Percentiles rank a stretch among this genome's conserved stretches.
phyloP scores from a whole-genome alignment of 2,113 vertebrate species.

The Toxotes chatareus region DNA sequence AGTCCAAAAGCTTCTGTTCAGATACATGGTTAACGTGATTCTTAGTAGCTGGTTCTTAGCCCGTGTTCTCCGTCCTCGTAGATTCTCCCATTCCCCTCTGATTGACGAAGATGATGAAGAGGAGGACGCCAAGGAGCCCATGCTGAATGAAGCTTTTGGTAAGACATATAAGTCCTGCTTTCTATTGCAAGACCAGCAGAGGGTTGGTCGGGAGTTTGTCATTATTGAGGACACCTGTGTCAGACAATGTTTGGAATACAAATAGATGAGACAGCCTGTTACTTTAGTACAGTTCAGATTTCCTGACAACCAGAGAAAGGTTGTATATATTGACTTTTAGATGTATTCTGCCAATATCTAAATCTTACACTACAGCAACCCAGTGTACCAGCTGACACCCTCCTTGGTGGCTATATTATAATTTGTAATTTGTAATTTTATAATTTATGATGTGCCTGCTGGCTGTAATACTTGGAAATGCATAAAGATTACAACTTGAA shows the following conservation, averaged over 20 bases:
- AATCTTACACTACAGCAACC: not conserved
- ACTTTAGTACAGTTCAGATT: not conserved
- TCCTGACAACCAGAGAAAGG: not conserved
- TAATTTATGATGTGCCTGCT: too few relatives aligned
- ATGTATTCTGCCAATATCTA: not conserved
- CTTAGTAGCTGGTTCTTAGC: not conserved
- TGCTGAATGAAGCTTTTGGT: constrained; percentile 98
- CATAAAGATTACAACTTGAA: too few relatives aligned
- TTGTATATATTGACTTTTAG: not conserved
- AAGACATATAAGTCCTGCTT: constrained; percentile 18
- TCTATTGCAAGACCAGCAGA: not conserved
- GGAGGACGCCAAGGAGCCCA: constrained; percentile 95
- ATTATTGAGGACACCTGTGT: not conserved
- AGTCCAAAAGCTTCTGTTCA: not conserved
- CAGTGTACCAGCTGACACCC: not conserved
- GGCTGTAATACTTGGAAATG: too few relatives aligned
- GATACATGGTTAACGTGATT: not conserved
- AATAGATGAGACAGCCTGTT: not conserved
- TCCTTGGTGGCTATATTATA: too few relatives aligned
- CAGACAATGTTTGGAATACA: not conserved
- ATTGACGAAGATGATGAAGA: constrained; percentile 92
- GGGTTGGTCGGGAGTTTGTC: not conserved
- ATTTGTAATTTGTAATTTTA: too few relatives aligned
- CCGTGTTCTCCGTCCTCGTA: constrained; percentile 63
- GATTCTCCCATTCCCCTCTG: constrained; percentile 97